phyloP scores from a whole-genome alignment of 1,140 invertebrate genomes.

The Pemphigus obesinymphae region DNA sequence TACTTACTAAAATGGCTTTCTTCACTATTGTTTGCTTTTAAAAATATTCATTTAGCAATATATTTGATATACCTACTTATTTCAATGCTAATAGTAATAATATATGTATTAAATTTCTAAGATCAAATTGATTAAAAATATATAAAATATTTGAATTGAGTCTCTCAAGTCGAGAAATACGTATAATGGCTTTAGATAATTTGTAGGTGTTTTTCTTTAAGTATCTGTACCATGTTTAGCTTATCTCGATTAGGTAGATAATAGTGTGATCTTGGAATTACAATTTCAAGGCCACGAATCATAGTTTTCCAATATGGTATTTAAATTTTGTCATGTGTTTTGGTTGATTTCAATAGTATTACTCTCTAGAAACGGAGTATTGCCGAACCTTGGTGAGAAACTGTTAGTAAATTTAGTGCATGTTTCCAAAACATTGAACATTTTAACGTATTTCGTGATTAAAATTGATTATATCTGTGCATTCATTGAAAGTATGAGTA shows the following conservation, averaged over 20 bases:
- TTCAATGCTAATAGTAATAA: constrained; percentile 15
- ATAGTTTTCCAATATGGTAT: constrained; percentile 18
- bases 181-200: background rate
- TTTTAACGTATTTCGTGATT: background rate
- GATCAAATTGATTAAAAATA: background rate
- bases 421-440: background rate
- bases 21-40: constrained; percentile 31
- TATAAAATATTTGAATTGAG: background rate
- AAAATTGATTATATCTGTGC: background rate
- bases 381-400: constrained; percentile 67
- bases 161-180: background rate
- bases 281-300: background rate
- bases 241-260: constrained; percentile 23
- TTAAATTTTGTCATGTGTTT: constrained; percentile 32
- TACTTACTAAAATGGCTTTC: constrained; percentile 1
- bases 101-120: background rate
- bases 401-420: constrained; percentile 31
- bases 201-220: constrained; percentile 22
- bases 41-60: constrained; percentile 15
- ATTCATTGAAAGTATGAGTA: background rate
- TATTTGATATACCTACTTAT: background rate
- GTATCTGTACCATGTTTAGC: background rate
- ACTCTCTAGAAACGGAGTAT: constrained; percentile 69
- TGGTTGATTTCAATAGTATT: constrained; percentile 55
- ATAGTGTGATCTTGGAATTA: constrained; percentile 11